phyloP scores from a whole-genome alignment of 1,140 invertebrate genomes.

The Whitmania pigra region DNA sequence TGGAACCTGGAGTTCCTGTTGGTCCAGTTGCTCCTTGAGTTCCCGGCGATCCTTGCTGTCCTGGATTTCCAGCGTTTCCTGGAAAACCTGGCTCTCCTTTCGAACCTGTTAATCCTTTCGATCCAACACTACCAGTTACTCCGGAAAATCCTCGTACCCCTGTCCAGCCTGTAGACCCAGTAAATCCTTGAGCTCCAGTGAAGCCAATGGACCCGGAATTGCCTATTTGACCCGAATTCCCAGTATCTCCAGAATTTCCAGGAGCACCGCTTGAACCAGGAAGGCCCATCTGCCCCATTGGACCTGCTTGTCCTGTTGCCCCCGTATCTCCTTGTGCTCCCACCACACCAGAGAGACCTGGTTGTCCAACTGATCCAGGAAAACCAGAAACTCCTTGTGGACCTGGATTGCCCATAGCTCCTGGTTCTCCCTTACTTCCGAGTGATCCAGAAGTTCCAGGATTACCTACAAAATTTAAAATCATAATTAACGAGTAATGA shows the following conservation, averaged over 20 bases:
- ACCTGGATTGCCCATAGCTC: constrained; percentile 2
- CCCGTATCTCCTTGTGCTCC: constrained; percentile 18
- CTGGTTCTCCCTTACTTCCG: constrained; percentile 1
- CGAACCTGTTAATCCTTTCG: not conserved
- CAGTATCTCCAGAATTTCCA: constrained; percentile 7
- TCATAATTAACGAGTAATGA: not conserved
- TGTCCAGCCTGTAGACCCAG: constrained; percentile 7
- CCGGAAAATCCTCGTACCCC: constrained; percentile 14
- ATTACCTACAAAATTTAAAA: not conserved
- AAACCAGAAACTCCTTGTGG: constrained; percentile 8
- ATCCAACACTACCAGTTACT: constrained; percentile 1
- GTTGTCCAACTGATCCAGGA: not conserved
- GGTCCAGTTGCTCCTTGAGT: constrained; percentile 3
- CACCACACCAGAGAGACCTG: not conserved
- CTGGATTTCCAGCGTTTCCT: constrained; percentile 13
- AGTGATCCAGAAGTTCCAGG: not conserved
- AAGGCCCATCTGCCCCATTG: constrained; percentile 6
- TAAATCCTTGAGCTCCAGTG: constrained; percentile 7
- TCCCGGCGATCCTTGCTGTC: constrained; percentile 11
- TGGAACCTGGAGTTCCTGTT: no score
- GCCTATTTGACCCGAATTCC: constrained; percentile 12
- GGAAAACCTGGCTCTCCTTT: not conserved
- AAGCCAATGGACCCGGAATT: not conserved
- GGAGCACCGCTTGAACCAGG: constrained; percentile 15
- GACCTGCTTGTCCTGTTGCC: constrained; percentile 5